Percentiles rank a stretch among this genome's conserved stretches.
These are phyloP conservation scores for Diorhabda elongata DNA, from an alignment of 1,140 invertebrate genomes.

Conservation along the genomic window DNA sequence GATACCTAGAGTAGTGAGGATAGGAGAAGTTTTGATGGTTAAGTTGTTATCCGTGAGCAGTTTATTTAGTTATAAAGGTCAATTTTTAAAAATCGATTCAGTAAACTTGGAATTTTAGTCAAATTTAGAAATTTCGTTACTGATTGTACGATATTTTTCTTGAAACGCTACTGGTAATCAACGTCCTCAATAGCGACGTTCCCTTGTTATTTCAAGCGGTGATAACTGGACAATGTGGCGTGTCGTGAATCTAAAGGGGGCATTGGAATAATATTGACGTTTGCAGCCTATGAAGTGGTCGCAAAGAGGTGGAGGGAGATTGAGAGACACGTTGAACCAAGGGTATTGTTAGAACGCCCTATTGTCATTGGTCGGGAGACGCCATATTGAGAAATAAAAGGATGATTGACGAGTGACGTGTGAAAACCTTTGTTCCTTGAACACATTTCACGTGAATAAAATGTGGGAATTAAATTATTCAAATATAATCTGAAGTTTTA, in stretches of 20 bases:
- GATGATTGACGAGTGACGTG: neutral
- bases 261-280: conserved; percentile 30
- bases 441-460: neutral
- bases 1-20: no score
- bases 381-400: conserved; percentile 23
- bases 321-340: conserved; percentile 6
- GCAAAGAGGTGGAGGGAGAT: conserved; percentile 18
- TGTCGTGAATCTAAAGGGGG: conserved; percentile 18
- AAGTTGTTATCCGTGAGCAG: no score
- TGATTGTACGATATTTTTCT: neutral
- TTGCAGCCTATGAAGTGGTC: conserved; percentile 24
- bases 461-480: neutral
- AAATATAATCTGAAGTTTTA: neutral
- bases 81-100: no score
- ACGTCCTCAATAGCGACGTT: neutral
- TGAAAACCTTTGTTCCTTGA: neutral
- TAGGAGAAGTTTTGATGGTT: no score
- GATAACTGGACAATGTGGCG: conserved; percentile 31
- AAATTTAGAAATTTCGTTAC: no score
- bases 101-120: no score
- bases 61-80: no score
- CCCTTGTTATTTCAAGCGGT: conserved; percentile 28
- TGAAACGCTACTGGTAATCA: neutral
- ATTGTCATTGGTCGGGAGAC: conserved; percentile 22
- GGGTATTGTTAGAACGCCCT: conserved; percentile 18